Percentiles rank a stretch among this genome's conserved stretches.
These are phyloP conservation scores for Pristis pectinata DNA, from an alignment of 2,797 vertebrate genomes.

Conservation along the genomic window DNA sequence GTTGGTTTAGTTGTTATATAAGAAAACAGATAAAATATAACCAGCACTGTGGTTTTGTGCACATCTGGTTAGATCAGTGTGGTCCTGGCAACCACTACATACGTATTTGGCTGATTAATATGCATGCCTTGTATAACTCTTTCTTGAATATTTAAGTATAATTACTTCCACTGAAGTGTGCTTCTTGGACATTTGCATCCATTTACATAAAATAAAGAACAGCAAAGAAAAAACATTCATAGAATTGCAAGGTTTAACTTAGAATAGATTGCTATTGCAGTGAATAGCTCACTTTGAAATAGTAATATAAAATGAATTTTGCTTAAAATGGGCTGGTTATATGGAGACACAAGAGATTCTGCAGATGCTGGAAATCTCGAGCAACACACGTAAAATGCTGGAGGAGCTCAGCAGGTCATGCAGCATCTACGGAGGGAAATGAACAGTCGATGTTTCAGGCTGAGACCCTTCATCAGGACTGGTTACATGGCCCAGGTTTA, in stretches of 20 bases:
- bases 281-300: neutral
- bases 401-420: too few relatives aligned
- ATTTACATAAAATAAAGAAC: neutral
- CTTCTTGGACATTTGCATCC: neutral
- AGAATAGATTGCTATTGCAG: neutral
- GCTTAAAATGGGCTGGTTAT: neutral
- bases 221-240: neutral
- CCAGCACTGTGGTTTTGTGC: neutral
- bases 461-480: too few relatives aligned
- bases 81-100: neutral
- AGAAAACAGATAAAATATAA: neutral
- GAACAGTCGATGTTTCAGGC: too few relatives aligned
- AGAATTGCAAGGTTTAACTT: neutral
- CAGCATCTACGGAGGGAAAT: too few relatives aligned
- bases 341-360: too few relatives aligned
- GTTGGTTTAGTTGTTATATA: neutral
- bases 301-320: neutral
- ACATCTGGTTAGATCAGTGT: neutral
- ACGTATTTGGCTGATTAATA: neutral
- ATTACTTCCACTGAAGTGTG: neutral
- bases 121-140: neutral
- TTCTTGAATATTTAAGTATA: neutral
- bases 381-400: too few relatives aligned
- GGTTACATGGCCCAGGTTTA: neutral
- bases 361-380: too few relatives aligned